phyloP scores from a whole-genome alignment of 2,797 vertebrate species.

The Leptodactylus fallax region DNA sequence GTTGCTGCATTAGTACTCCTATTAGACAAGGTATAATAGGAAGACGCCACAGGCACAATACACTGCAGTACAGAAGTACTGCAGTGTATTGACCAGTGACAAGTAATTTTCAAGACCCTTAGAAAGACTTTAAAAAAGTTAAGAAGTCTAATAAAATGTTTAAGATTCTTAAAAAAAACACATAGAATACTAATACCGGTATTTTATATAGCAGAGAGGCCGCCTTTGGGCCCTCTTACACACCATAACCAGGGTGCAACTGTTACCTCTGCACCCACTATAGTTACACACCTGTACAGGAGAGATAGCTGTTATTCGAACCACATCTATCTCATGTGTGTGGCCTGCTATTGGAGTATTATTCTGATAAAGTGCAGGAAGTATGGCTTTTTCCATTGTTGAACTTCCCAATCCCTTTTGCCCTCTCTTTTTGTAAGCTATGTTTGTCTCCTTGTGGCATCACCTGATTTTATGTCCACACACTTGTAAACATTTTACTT shows the following conservation, averaged over 20 bases:
- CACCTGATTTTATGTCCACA: conserved; percentile 59
- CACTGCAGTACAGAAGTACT: too few species aligned
- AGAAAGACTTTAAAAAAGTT: too few species aligned
- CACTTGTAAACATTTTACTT: conserved; percentile 53
- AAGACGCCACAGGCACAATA: too few species aligned
- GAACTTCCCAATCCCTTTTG: conserved; percentile 49
- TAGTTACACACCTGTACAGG: not conserved
- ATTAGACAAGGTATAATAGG: too few species aligned
- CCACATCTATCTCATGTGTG: not conserved
- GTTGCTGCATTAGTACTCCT: too few species aligned
- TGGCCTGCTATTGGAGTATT: not conserved
- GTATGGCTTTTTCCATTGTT: not conserved
- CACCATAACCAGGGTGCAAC: not conserved
- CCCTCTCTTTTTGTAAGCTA: not conserved
- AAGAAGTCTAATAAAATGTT: too few species aligned
- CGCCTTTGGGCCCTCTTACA: not conserved
- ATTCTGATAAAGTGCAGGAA: not conserved
- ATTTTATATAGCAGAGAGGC: not conserved
- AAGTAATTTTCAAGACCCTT: too few species aligned
- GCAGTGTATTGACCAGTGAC: too few species aligned
- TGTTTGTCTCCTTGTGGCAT: not conserved
- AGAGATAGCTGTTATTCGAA: not conserved
- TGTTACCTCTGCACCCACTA: not conserved
- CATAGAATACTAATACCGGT: too few species aligned
- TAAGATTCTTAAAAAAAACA: too few species aligned